These are phyloP conservation scores for Orius laevigatus DNA, from an alignment of 1,140 invertebrate genomes.

Conservation along the genomic window DNA sequence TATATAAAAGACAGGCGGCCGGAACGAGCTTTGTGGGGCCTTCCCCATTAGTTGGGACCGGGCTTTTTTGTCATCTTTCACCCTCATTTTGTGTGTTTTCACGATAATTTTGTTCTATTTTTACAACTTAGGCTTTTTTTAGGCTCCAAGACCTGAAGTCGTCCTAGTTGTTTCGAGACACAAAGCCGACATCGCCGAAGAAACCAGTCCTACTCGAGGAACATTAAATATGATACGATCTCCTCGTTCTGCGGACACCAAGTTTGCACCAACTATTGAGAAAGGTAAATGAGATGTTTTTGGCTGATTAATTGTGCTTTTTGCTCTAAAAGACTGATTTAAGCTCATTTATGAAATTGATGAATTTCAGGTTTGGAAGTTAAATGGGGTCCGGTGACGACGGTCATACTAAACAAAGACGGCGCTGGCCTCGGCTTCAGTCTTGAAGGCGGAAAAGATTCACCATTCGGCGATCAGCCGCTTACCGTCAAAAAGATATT, in stretches of 20 bases:
- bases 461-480: constrained; percentile 69
- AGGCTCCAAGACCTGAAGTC: constrained; percentile 48
- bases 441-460: constrained; percentile 79
- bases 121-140: constrained; percentile 16
- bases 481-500: constrained; percentile 81
- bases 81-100: background rate
- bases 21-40: no score
- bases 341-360: background rate
- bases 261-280: constrained; percentile 2
- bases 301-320: background rate
- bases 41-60: no score
- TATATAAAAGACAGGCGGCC: no score
- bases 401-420: constrained; percentile 62
- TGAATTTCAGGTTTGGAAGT: constrained; percentile 10
- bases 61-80: no score
- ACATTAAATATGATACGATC: background rate
- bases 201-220: constrained; percentile 1
- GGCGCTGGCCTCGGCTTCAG: constrained; percentile 81
- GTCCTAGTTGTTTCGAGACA: constrained; percentile 44
- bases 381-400: constrained; percentile 26
- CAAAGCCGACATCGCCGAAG: constrained; percentile 14
- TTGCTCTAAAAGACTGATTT: background rate
- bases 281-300: background rate
- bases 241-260: constrained; percentile 2
- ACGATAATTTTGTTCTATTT: constrained; percentile 3